These are phyloP conservation scores for Cephus spinipes DNA, from an alignment of 2,888 invertebrate species.

Conservation along the genomic window DNA sequence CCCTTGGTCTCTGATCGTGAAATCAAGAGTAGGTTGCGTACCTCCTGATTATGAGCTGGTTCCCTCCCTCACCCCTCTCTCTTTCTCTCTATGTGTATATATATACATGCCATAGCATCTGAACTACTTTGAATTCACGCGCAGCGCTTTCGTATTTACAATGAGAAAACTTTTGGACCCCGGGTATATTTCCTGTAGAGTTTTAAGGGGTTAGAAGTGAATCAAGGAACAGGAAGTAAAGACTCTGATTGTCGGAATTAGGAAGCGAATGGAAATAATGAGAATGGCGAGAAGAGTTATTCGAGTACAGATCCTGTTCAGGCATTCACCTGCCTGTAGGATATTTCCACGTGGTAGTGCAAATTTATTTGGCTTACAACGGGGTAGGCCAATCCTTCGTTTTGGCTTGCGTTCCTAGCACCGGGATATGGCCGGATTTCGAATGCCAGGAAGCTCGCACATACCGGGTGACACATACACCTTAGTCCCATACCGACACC, in stretches of 20 bases:
- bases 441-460: conserved; percentile 5
- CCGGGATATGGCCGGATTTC: not conserved
- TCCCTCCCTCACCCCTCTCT: not conserved
- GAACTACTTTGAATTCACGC: conserved; percentile 26
- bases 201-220: not conserved
- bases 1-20: not conserved
- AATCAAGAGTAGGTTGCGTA: not conserved
- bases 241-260: not conserved
- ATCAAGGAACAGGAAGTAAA: not conserved
- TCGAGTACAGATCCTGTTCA: not conserved
- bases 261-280: not conserved
- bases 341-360: not conserved
- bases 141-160: conserved; percentile 27
- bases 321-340: not conserved
- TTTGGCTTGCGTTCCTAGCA: not conserved
- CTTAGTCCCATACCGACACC: not conserved
- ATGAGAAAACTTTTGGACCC: conserved; percentile 18
- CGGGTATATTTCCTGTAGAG: conserved; percentile 18
- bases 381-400: not conserved
- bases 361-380: not conserved
- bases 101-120: not conserved
- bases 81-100: no score
- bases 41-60: not conserved
- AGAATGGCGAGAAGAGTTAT: not conserved
- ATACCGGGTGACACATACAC: not conserved